Evolutionary conservation across 2,797 vertebrate species (phyloP).

Genomic region (Remorina albescens): DNA sequence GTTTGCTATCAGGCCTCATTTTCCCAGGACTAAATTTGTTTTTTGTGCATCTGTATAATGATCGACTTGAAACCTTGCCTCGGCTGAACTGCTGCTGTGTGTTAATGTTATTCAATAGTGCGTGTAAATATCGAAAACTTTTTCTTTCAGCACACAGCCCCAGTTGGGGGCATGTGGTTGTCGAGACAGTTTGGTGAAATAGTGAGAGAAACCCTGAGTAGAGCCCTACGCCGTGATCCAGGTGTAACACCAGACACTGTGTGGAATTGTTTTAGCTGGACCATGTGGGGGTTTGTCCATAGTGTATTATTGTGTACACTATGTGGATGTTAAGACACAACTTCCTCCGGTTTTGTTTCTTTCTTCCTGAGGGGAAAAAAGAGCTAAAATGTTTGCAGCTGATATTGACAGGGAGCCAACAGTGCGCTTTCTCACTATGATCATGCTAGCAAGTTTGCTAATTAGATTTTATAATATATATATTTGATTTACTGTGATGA

Average conservation of each 20-base stretch:
- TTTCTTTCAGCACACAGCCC: constrained; percentile 14
- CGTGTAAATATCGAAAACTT: constrained; percentile 16
- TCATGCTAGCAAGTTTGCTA: not conserved
- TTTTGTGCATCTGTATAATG: not conserved
- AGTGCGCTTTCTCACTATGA: too few relatives aligned
- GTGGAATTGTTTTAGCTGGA: not conserved
- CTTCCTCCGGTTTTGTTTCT: too few relatives aligned
- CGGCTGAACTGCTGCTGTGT: not conserved
- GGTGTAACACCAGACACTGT: not conserved
- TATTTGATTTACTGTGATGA: too few relatives aligned
- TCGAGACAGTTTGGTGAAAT: constrained; percentile 10
- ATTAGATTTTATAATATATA: not conserved
- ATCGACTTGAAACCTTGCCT: not conserved
- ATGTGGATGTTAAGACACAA: not conserved
- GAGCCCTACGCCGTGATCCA: not conserved
- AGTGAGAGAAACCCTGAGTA: constrained; percentile 20
- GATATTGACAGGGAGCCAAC: not conserved
- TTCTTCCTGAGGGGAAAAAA: not conserved
- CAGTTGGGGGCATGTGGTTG: constrained; percentile 4
- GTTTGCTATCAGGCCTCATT: not conserved
- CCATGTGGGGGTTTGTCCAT: not conserved
- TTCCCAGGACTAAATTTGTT: not conserved
- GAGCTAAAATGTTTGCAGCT: not conserved
- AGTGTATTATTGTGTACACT: not conserved
- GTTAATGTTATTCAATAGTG: not conserved